phyloP scores from a whole-genome alignment of 2,888 invertebrate genomes.

The Allolobophora icterica region DNA sequence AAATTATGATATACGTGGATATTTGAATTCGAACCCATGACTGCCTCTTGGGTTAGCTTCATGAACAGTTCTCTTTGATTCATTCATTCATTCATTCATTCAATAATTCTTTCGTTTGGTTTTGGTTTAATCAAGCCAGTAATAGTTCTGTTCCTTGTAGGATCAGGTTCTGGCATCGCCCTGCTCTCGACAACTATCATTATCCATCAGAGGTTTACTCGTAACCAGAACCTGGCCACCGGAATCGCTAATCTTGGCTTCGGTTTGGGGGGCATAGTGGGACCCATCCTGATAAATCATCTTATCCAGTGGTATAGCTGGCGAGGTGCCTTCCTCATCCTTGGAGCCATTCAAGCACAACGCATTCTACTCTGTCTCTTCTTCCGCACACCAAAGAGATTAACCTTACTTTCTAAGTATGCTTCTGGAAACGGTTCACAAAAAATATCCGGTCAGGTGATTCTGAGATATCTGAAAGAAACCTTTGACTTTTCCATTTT shows the following conservation, averaged over 20 bases:
- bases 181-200: background rate
- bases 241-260: background rate
- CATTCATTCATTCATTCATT: no score
- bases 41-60: no score
- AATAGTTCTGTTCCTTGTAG: background rate
- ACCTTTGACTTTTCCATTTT: background rate
- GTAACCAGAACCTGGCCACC: background rate
- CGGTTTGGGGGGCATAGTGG: background rate
- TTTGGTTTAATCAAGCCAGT: no score
- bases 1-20: no score
- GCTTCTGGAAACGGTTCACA: background rate
- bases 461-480: background rate
- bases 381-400: background rate
- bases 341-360: background rate
- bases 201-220: background rate
- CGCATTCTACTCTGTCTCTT: background rate
- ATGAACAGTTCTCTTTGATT: no score
- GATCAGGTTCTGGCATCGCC: background rate
- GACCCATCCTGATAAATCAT: background rate
- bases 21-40: no score
- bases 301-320: background rate
- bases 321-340: background rate
- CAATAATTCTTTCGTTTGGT: no score
- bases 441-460: background rate
- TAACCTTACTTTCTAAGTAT: background rate